These are phyloP conservation scores for Microctenopoma lineatum DNA, from an alignment of 2,797 vertebrate species.

Conservation along the genomic window DNA sequence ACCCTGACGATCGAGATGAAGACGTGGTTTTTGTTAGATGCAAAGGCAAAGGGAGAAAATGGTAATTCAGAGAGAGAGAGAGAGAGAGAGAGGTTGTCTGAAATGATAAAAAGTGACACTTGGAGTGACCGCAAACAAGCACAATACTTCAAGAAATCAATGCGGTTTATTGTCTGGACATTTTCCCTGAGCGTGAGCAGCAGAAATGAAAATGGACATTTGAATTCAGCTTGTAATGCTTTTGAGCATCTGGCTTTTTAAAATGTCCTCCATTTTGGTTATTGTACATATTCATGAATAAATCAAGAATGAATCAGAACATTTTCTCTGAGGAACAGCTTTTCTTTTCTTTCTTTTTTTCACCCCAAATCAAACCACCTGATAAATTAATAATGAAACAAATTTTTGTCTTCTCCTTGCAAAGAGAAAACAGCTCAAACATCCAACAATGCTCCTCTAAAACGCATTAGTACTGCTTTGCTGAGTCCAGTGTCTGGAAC, in stretches of 20 bases:
- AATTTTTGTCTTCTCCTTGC: background rate
- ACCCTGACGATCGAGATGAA: conserved; percentile 37
- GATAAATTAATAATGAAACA: conserved; percentile 29
- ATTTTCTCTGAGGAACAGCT: background rate
- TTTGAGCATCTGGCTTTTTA: background rate
- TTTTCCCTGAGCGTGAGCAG: conserved; percentile 43
- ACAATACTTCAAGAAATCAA: conserved; percentile 46
- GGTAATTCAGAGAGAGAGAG: conserved; percentile 15
- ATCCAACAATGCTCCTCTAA: background rate
- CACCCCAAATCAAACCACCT: background rate
- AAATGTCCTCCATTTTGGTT: conserved; percentile 7
- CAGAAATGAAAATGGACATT: conserved; percentile 60
- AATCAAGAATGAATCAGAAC: conserved; percentile 12
- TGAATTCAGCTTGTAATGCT: conserved; percentile 48
- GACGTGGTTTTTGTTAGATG: conserved; percentile 6
- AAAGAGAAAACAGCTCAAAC: conserved; percentile 7
- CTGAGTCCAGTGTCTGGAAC: background rate
- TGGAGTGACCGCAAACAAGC: conserved; percentile 38
- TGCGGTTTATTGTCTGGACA: conserved; percentile 41
- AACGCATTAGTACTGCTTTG: conserved; percentile 26
- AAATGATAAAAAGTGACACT: conserved; percentile 69
- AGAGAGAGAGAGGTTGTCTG: conserved; percentile 24
- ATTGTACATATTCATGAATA: conserved; percentile 4
- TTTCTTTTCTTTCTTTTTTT: background rate
- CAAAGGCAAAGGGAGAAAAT: conserved; percentile 1